Evolutionary conservation across 92 coral and sea anemone genomes (phyloP), one percentile per base, ranked within the genome.

Genomic region (Epizoanthus scotinus): DNA sequence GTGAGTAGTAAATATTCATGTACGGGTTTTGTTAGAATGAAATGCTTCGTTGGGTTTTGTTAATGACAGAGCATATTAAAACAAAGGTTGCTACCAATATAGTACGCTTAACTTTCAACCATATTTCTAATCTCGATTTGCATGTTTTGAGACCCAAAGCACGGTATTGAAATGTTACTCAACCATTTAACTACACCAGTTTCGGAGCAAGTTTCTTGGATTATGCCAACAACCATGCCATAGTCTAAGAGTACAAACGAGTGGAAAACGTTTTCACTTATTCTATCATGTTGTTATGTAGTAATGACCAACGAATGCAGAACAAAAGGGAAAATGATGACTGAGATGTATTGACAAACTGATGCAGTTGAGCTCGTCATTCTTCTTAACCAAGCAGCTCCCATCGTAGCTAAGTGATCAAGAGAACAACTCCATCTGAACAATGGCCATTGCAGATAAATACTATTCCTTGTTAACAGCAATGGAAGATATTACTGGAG

Each of bases 61-160:
- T 19, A 73, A 73, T 55, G 27, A 20, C 18, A 21, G 12, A 71
- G 26, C 63, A 52, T 58, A 57, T 54, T 36, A 5, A 36, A n/a
- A 59, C 65, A 73, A 73, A 12, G 21, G 79, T 20, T 15, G 29
- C 79, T 42, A 22, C 53, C n/a, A 59, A 74, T 34, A 47, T 47
- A 34, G 63, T 34, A 18, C 15, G 31, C 81, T 36, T 58, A 28
- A 8, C 61, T 75, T 75, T 25, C 47, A 12, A 34, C 61, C 40
- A 28, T 22, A 38, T 75, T 24, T 6, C 34, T 75, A 59, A 59
- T 75, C 56, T 21, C n/a, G 42, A 58, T 75, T 59, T 75, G 68
- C 81, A 75, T 75, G 66, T 59, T 36, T 59, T 75, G 68, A 75
- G 68, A 75, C 68, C 67, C 17, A 21, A 40, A 57, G 36, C 57